Conservation (phyloP, 2,797 vertebrate species). For the Macroramphosus scolopax region DNA sequence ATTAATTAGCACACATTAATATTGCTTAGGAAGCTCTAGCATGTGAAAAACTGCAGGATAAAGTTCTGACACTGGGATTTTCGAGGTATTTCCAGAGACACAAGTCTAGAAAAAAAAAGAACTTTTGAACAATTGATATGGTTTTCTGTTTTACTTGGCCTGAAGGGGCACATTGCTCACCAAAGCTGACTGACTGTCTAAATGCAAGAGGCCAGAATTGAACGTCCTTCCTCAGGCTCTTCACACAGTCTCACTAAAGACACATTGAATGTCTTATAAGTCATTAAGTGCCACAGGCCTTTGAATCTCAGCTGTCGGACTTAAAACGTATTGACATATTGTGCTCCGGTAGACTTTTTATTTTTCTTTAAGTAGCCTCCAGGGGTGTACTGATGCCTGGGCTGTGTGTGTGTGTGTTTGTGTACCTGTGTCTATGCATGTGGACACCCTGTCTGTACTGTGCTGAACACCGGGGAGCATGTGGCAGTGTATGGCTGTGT, state of each 20-base stretch:
- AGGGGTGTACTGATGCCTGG: slow-evolving; percentile 45
- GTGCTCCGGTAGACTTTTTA: slow-evolving; percentile 48
- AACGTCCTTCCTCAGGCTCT: slow-evolving; percentile 68
- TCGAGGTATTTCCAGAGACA: slow-evolving; percentile 22
- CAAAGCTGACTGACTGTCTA: slow-evolving; percentile 64
- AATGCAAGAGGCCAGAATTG: slow-evolving; percentile 63
- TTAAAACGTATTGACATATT: slow-evolving; percentile 64
- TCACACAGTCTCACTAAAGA: slow-evolving; percentile 66
- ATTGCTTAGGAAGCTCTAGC: too few species aligned
- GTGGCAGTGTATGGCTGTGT: slow-evolving; percentile 50
- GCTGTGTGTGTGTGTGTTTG: slow-evolving; percentile 8
- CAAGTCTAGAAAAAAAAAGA: slow-evolving; percentile 29
- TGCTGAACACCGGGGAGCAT: slow-evolving; percentile 56
- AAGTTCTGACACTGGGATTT: slow-evolving; percentile 11
- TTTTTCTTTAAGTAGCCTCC: slow-evolving; percentile 43
- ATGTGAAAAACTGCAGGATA: neutral
- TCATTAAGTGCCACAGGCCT: slow-evolving; percentile 67
- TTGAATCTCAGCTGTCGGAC: slow-evolving; percentile 66
- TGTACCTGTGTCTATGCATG: slow-evolving; percentile 30
- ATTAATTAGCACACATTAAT: too few species aligned
- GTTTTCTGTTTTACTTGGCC: slow-evolving; percentile 52
- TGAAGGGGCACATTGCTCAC: slow-evolving; percentile 49
- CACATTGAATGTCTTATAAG: slow-evolving; percentile 74
- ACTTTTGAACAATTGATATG: slow-evolving; percentile 38
- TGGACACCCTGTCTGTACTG: slow-evolving; percentile 29